Evolutionary conservation across 2,888 invertebrate species (phyloP).

Genomic region (Ornithoptera alexandrae): DNA sequence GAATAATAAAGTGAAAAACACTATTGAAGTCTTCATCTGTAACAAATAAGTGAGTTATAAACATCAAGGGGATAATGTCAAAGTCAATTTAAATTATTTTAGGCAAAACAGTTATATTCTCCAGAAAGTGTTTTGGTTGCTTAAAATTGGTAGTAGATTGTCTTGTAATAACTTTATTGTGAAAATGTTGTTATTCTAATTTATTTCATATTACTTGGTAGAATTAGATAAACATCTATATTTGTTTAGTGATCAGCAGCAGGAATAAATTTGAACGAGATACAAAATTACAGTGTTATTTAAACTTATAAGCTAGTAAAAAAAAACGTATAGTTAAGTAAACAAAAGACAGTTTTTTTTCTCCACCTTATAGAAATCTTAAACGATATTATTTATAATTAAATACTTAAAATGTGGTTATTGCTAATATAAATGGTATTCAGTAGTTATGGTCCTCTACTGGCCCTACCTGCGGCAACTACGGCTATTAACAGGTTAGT

Average conservation of each 20-base stretch:
- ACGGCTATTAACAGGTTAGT: background rate
- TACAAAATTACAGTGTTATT: too few species aligned
- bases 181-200: too few species aligned
- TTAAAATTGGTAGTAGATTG: background rate
- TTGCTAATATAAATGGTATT: too few species aligned
- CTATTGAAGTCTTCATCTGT: slow-evolving; percentile 22
- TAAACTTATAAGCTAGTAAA: background rate
- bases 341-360: too few species aligned
- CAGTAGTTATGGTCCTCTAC: too few species aligned
- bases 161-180: background rate
- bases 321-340: background rate
- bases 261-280: background rate
- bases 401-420: too few species aligned
- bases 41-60: slow-evolving; percentile 10
- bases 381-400: too few species aligned
- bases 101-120: background rate
- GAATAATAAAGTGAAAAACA: slow-evolving; percentile 8
- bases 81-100: background rate
- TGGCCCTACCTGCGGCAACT: too few species aligned
- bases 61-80: background rate
- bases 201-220: background rate
- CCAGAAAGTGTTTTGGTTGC: background rate
- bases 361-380: too few species aligned
- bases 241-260: background rate
- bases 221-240: background rate